These are phyloP conservation scores for Florisuga fusca DNA, from an alignment of 2,797 vertebrate genomes.

Conservation along the genomic window DNA sequence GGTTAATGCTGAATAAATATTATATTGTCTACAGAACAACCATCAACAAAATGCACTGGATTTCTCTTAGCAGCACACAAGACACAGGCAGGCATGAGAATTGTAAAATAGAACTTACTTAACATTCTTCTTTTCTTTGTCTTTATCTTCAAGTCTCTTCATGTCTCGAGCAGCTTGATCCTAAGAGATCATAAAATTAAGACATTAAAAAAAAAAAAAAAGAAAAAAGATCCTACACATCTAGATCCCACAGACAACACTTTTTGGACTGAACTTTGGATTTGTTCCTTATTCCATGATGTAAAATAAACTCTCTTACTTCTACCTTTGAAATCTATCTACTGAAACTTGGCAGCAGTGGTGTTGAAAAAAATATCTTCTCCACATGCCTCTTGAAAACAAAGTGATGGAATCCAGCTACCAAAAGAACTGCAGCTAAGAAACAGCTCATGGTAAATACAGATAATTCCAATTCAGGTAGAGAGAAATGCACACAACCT, in stretches of 20 bases:
- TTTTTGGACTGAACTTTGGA: neutral
- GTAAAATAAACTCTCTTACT: neutral
- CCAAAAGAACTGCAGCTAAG: neutral
- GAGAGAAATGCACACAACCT: neutral
- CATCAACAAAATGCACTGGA: neutral
- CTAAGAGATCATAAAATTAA: constrained; percentile 78
- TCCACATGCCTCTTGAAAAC: neutral
- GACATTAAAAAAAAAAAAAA: constrained; percentile 26
- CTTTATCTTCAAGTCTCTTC: constrained; percentile 96
- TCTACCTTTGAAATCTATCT: neutral
- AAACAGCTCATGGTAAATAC: neutral
- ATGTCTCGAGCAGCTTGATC: constrained; percentile 97
- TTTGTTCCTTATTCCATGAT: neutral
- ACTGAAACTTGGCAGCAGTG: neutral
- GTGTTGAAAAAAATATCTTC: neutral
- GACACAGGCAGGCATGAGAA: constrained; percentile 17
- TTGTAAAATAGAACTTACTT: constrained; percentile 88
- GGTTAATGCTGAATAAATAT: neutral
- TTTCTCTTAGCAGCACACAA: neutral
- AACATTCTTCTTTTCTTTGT: constrained; percentile 92
- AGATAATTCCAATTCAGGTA: neutral
- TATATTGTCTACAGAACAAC: neutral
- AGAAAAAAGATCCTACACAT: neutral
- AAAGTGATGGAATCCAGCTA: neutral
- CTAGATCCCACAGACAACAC: neutral